Base-by-base conservation (phyloP, 1,140 invertebrate species). In the Camponotus pennsylvanicus region DNA sequence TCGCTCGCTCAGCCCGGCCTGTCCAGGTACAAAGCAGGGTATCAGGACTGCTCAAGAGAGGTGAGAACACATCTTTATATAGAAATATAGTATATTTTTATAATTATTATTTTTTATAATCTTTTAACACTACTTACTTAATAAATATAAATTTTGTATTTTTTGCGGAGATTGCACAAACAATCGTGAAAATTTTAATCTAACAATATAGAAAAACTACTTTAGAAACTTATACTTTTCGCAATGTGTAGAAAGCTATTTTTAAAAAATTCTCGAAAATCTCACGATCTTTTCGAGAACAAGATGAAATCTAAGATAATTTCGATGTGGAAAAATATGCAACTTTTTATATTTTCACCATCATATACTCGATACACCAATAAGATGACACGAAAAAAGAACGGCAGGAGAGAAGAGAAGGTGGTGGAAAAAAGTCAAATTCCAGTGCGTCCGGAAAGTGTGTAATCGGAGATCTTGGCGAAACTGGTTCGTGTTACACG, bases 11-110 rank as follows among this genome's bases (percentile, higher is more conserved):
- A 96, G 88, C 96, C 96, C 55, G 95, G 95, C 21, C 88, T 96
- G 6, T 95, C 95, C 76, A 96, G 96, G 96, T 97, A 96, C 93
- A 95, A 96, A 86, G 97, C 97, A 45, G 98, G 98, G 2, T 98
- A 98, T 94, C 96, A 97, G 91, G 98, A 98, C 94, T 98, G 98
- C 92, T 97, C 97, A 0, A 95, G 96, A 84, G 98, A 98, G 95
- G 97, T 97, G 61, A 91, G 91, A 45, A 18, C 34, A 8, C 67
- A 37, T 75, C 49, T 18, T 45, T 8, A 57, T 64, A 21, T 40
- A 1, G 0, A 18, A 55, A 37, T 52, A 11, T 15, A 7, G 15
- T 32, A 27, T 45, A 27, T 45, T 45, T 45, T 45, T 45, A 45
- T 45, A 45, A 45, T 45, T 37, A 15, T 1, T 13, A 8, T 18